Percentiles rank a stretch among this genome's conserved stretches.
These are phyloP conservation scores for Nasonia oneida DNA, from an alignment of 2,888 invertebrate genomes.

Conservation along the genomic window DNA sequence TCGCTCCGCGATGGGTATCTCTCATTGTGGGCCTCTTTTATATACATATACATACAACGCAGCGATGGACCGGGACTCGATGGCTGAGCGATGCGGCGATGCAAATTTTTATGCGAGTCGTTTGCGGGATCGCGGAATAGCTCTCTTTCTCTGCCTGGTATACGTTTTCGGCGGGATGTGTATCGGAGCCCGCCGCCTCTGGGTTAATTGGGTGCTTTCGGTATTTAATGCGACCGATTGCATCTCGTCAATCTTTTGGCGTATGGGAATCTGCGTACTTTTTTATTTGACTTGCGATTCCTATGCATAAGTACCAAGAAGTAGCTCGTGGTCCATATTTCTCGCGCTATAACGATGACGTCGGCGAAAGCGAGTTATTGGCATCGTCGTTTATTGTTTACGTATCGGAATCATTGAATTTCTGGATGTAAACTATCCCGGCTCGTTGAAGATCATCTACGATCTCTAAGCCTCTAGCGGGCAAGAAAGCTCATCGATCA, in stretches of 20 bases:
- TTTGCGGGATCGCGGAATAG: background rate
- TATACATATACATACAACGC: background rate
- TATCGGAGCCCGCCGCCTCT: background rate
- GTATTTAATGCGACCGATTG: background rate
- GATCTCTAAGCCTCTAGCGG: conserved; percentile 12
- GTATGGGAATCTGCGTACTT: background rate
- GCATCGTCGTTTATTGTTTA: background rate
- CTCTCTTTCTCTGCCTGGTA: background rate
- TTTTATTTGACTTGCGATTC: background rate
- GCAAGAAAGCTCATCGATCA: conserved; percentile 13
- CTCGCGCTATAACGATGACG: no score
- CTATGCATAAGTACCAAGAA: no score
- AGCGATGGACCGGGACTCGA: background rate
- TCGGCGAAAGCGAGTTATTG: no score
- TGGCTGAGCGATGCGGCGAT: conserved; percentile 1
- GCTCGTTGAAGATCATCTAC: background rate
- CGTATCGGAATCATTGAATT: background rate
- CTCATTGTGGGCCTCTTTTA: background rate
- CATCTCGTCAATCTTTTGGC: background rate
- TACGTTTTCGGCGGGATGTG: background rate
- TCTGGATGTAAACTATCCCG: background rate
- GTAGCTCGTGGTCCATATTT: no score
- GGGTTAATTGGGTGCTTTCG: background rate
- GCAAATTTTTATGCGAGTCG: conserved; percentile 3
- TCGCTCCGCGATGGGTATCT: conserved; percentile 48